Percentiles rank a stretch among this genome's conserved stretches.
Conservation (phyloP, 2,113 vertebrate species). For the Chiloscyllium plagiosum region DNA sequence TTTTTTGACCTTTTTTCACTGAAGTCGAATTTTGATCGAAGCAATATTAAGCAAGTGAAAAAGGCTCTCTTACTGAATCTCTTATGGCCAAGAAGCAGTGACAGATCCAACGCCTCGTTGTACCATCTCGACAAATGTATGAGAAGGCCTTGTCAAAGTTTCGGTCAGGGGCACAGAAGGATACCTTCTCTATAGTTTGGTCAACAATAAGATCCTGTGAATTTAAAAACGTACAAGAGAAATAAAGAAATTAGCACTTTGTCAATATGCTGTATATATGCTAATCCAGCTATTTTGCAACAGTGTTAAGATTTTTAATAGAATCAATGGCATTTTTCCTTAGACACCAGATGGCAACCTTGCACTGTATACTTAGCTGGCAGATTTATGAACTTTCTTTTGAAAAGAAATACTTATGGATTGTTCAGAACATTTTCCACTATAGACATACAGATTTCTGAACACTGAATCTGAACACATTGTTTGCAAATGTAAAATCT, state of each 20-base stretch:
- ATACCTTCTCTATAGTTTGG: constrained; percentile 99
- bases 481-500: not conserved
- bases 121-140: constrained; percentile 96
- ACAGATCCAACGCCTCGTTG: constrained; percentile 97
- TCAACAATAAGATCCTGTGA: constrained; percentile 92
- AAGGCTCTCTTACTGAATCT: constrained; percentile 75
- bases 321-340: not conserved
- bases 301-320: not conserved
- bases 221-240: not conserved
- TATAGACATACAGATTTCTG: not conserved
- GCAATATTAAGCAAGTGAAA: not conserved
- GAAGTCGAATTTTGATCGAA: not conserved
- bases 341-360: constrained; percentile 16
- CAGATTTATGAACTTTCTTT: not conserved
- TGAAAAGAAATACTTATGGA: not conserved
- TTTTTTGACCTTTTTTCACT: not conserved
- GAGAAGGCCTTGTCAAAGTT: constrained; percentile 98
- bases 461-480: not conserved
- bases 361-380: not conserved
- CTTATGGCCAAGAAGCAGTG: constrained; percentile 98
- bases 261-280: not conserved
- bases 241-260: not conserved
- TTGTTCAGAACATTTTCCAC: not conserved
- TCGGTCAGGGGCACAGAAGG: constrained; percentile 95
- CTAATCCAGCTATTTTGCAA: not conserved